Evolutionary conservation across 2,797 vertebrate species (phyloP).

Genomic region (Gambusia yucatana): DNA sequence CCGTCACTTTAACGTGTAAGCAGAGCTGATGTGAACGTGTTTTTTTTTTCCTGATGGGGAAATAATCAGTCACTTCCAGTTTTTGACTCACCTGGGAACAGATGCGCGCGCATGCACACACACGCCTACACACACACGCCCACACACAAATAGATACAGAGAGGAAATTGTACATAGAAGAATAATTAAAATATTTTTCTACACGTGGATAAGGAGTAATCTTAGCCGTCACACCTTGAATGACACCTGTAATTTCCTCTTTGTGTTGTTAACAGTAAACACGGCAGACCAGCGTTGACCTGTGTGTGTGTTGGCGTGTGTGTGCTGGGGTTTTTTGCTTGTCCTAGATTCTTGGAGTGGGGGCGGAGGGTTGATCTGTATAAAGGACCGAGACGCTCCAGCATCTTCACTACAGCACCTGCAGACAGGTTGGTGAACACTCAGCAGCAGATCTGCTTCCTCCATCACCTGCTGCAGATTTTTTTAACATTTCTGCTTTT

Average conservation of each 20-base stretch:
- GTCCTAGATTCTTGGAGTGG: conserved; percentile 61
- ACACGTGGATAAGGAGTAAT: neutral
- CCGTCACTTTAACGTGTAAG: neutral
- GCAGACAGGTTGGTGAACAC: conserved; percentile 47
- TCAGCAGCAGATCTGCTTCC: neutral
- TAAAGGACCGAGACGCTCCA: conserved; percentile 39
- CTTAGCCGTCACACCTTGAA: conserved; percentile 14
- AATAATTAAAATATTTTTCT: conserved; percentile 2
- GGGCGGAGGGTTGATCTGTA: conserved; percentile 58
- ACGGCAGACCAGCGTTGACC: conserved; percentile 41
- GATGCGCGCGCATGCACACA: neutral
- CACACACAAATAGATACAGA: neutral
- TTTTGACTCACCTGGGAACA: conserved; percentile 8
- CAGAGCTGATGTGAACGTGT: neutral
- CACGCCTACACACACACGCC: conserved; percentile 9
- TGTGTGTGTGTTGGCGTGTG: conserved; percentile 16
- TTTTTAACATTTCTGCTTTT: conserved; percentile 2
- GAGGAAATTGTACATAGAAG: neutral
- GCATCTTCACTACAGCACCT: conserved; percentile 45
- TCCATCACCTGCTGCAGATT: neutral
- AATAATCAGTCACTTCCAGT: conserved; percentile 20
- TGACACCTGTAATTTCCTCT: conserved; percentile 57
- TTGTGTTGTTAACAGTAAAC: conserved; percentile 57
- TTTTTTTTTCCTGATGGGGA: neutral
- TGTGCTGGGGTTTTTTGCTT: conserved; percentile 53